A percentile compares a stretch with the other conserved stretches of the same genome.
Conservation (phyloP, 2,888 invertebrate species). For the Polyommatus iphigenia region DNA sequence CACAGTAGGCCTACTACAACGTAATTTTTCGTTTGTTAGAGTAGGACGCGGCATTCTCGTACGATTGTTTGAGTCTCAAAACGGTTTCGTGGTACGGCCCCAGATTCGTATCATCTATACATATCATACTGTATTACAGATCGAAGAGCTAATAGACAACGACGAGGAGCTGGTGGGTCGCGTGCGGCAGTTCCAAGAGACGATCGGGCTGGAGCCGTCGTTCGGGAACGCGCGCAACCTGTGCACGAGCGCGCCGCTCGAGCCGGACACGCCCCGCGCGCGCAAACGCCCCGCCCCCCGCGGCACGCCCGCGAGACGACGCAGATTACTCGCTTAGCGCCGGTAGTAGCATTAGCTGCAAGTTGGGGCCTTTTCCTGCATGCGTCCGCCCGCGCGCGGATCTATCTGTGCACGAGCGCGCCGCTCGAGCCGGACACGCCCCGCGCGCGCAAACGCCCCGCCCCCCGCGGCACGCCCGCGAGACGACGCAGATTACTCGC, state of each 20-base stretch:
- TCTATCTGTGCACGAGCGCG: too few relatives aligned
- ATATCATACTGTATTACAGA: conserved; percentile 49
- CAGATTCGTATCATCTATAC: background rate
- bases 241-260: conserved; percentile 65
- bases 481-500: too few relatives aligned
- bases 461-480: too few relatives aligned
- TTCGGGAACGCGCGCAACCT: conserved; percentile 69
- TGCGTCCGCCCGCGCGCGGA: too few relatives aligned
- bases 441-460: too few relatives aligned
- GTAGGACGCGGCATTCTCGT: too few relatives aligned
- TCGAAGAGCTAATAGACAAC: conserved; percentile 67
- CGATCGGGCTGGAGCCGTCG: conserved; percentile 56
- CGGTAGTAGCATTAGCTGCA: background rate
- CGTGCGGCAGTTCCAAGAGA: conserved; percentile 63
- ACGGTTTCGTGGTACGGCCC: too few relatives aligned
- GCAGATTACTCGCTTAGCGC: conserved; percentile 45
- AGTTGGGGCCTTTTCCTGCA: too few relatives aligned
- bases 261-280: conserved; percentile 64
- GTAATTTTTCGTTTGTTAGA: too few relatives aligned
- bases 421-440: too few relatives aligned
- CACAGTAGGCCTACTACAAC: too few relatives aligned
- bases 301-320: conserved; percentile 41
- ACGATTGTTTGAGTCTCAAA: too few relatives aligned
- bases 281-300: conserved; percentile 44
- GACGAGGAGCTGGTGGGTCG: conserved; percentile 66